A percentile compares a stretch with the other conserved stretches of the same genome.
These are phyloP conservation scores for Troides aeacus DNA, from an alignment of 2,888 invertebrate genomes.

Conservation along the genomic window DNA sequence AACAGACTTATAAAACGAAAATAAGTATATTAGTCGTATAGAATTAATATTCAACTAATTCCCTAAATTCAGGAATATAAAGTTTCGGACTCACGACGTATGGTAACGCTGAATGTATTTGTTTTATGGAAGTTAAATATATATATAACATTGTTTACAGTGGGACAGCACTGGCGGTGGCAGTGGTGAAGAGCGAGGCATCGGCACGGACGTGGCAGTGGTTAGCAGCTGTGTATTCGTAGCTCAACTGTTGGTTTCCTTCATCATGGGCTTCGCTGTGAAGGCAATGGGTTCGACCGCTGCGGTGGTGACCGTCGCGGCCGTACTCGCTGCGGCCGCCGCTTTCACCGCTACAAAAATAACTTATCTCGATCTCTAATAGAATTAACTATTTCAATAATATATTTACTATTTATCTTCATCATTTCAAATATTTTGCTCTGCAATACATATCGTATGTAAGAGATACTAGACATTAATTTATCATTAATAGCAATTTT, in stretches of 20 bases:
- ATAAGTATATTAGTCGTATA: too few species aligned
- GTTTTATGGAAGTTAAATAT: not conserved
- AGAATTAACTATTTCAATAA: not conserved
- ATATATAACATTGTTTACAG: conserved; percentile 42
- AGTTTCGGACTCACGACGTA: too few species aligned
- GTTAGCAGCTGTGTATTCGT: conserved; percentile 97
- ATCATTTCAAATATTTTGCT: too few species aligned
- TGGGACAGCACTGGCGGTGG: conserved; percentile 70
- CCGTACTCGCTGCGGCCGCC: conserved; percentile 90
- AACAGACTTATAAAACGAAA: too few species aligned
- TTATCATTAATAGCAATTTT: too few species aligned
- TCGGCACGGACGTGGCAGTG: conserved; percentile 96
- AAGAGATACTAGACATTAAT: too few species aligned
- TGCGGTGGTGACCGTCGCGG: conserved; percentile 92
- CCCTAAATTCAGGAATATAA: too few species aligned
- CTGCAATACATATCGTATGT: too few species aligned
- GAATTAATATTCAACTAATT: too few species aligned
- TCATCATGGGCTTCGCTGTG: conserved; percentile 92
- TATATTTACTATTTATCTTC: not conserved
- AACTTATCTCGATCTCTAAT: conserved; percentile 91
- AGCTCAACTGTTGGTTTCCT: conserved; percentile 94
- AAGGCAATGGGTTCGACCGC: conserved; percentile 90
- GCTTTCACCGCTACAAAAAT: conserved; percentile 92
- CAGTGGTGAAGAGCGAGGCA: conserved; percentile 86
- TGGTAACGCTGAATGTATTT: too few species aligned